Base-by-base conservation (phyloP, 2,113 vertebrate species). In the Climacteris rufus region DNA sequence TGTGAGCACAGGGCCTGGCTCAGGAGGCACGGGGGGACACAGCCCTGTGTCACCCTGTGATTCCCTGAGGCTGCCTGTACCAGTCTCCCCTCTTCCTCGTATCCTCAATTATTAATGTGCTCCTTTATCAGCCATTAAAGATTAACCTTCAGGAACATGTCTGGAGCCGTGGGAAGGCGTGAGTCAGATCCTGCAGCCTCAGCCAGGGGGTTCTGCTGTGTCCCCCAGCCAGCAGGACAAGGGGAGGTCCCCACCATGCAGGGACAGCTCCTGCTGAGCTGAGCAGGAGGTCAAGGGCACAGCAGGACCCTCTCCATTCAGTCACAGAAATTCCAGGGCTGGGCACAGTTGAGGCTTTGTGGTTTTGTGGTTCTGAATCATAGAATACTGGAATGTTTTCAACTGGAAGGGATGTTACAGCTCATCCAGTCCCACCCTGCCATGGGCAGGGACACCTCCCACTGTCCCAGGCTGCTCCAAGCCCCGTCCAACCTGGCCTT, bases 401-500 rank as follows among this genome's bases (percentile, higher is more conserved):
- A 6, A 5, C 31, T 35, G 40, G 9, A 69, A 60, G 4, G 10
- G 5, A 61, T 3, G 3, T 61, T 40, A 15, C 47, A 60, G 6
- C 3, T 11, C 54, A 22, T 60, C n/a, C 28, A 2, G 18, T 66
- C 6, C 45, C 15, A 52, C 7, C 6, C 11, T 52, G 52, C 37
- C 28, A 11, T 52, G 15, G 50, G 45, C 39, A 25, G 4, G 61
- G 30, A 68, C 9, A 31, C 16, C 10, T 68, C 3, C 5, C 45
- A 10, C 20, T 15, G 0, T 0, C 1, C 33, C 33, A 59, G 10
- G 31, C 0, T 0, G 39, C 28, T 60, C 53, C 23, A 13, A 33
- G 18, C 31, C 3, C 21, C 1, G 0, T 37, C 22, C 35, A 82
- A 0, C 20, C 39, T 75, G 69, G 33, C 16, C 16, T 53, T 39